Evolutionary conservation across 2,113 vertebrate genomes (phyloP).

Genomic region (Cyanoderma ruficeps): DNA sequence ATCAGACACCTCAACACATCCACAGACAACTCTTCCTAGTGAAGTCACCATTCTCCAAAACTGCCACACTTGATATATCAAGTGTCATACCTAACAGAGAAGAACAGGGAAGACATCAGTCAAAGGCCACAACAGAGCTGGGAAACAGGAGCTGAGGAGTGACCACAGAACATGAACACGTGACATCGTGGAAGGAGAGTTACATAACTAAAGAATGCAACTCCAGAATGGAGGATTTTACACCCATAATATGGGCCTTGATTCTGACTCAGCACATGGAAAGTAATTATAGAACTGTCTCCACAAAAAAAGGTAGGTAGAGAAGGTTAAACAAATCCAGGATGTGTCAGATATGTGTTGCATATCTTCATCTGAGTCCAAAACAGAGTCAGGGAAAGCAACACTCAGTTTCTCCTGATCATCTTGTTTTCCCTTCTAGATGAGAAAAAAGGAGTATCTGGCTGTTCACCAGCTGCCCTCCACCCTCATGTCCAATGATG

Average conservation of each 20-base stretch:
- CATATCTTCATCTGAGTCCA: not conserved
- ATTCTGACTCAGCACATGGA: not conserved
- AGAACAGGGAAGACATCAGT: not conserved
- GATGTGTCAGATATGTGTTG: not conserved
- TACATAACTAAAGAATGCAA: not conserved
- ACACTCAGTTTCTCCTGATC: not conserved
- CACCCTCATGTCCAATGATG: slow-evolving; percentile 38
- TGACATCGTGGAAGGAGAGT: not conserved
- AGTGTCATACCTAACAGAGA: not conserved
- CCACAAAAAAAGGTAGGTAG: not conserved
- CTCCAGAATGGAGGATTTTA: not conserved
- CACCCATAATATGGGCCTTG: not conserved
- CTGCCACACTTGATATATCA: accelerated
- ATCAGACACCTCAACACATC: not conserved
- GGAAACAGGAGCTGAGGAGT: not conserved
- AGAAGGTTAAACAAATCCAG: not conserved
- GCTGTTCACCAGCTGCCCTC: slow-evolving; percentile 3
- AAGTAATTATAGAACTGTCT: not conserved
- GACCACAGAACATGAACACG: not conserved
- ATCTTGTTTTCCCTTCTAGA: slow-evolving; percentile 12
- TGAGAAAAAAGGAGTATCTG: not conserved
- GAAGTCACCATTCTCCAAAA: not conserved
- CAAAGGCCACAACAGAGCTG: not conserved
- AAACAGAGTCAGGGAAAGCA: not conserved
- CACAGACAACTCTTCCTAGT: not conserved